Evolutionary conservation across 2,888 invertebrate species (phyloP).

Genomic region (Melanostoma mellinum): DNA sequence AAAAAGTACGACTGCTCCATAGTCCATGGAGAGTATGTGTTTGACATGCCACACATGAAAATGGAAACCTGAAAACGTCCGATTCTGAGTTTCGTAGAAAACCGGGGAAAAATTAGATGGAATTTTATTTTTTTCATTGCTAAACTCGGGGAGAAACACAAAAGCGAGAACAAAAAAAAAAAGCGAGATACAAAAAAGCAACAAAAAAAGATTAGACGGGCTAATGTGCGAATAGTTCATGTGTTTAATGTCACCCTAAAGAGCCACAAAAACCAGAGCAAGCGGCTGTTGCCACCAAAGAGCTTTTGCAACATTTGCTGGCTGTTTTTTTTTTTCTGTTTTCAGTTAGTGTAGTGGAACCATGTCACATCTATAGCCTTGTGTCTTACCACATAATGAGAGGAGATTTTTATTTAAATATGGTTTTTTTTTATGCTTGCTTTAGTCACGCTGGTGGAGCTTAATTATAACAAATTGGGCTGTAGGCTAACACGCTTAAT

Average conservation of each 20-base stretch:
- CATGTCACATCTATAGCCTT: conserved; percentile 30
- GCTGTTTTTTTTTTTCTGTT: conserved; percentile 13
- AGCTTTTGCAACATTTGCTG: conserved; percentile 59
- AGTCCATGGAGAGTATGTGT: conserved; percentile 53
- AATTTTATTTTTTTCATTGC: conserved; percentile 19
- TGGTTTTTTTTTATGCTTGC: conserved; percentile 39
- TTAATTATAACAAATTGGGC: conserved; percentile 37
- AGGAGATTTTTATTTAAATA: conserved; percentile 36
- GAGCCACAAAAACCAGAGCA: conserved; percentile 69
- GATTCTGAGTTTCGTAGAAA: conserved; percentile 61
- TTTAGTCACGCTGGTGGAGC: conserved; percentile 41
- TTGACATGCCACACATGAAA: conserved; percentile 70
- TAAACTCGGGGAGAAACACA: conserved; percentile 8
- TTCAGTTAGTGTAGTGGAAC: conserved; percentile 8
- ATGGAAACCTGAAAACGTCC: conserved; percentile 67
- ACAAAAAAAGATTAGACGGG: conserved; percentile 32
- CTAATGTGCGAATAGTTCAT: conserved; percentile 72
- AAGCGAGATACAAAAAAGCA: conserved; percentile 3
- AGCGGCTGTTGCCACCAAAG: conserved; percentile 50
- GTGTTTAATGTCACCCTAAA: conserved; percentile 69
- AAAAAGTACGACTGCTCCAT: conserved; percentile 7
- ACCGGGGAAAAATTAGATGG: conserved; percentile 61
- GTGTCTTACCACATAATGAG: conserved; percentile 47
- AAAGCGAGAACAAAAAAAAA: conserved; percentile 11
- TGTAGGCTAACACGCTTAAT: neutral